These are phyloP conservation scores for Yasuhikotakia modesta DNA, from an alignment of 2,797 vertebrate genomes.

Conservation along the genomic window DNA sequence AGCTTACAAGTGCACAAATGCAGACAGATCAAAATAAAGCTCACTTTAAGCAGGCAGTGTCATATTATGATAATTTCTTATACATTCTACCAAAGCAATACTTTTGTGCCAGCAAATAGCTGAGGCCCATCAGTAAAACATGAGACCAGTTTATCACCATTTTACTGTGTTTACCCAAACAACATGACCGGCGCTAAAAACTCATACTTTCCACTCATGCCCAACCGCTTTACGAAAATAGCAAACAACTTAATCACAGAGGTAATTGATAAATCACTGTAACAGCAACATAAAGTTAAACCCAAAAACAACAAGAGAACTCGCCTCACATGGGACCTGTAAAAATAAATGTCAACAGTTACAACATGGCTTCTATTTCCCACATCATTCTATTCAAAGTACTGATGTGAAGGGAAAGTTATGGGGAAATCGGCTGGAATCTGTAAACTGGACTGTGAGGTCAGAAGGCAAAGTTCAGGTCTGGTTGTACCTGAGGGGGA, in stretches of 20 bases:
- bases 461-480: slow-evolving; percentile 45
- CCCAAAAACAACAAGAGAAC: slow-evolving; percentile 40
- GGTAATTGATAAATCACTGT: slow-evolving; percentile 45
- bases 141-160: slow-evolving; percentile 28
- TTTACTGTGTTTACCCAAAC: slow-evolving; percentile 40
- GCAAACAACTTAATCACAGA: slow-evolving; percentile 61
- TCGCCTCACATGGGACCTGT: slow-evolving; percentile 43
- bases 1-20: no score
- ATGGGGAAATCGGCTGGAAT: slow-evolving; percentile 57
- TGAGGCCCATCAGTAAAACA: slow-evolving; percentile 46
- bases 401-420: slow-evolving; percentile 19
- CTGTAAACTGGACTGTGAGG: slow-evolving; percentile 51
- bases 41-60: no score
- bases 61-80: no score
- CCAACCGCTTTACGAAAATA: slow-evolving; percentile 44
- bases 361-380: background rate
- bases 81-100: slow-evolving; percentile 31
- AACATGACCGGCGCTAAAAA: slow-evolving; percentile 27
- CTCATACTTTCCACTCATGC: slow-evolving; percentile 68
- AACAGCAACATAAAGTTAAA: slow-evolving; percentile 23
- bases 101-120: slow-evolving; percentile 21
- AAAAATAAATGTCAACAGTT: slow-evolving; percentile 46
- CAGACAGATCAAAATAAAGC: no score
- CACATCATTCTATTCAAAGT: background rate
- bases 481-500: slow-evolving; percentile 25